phyloP scores from a whole-genome alignment of 2,888 invertebrate species.

The Itoplectis maculator region DNA sequence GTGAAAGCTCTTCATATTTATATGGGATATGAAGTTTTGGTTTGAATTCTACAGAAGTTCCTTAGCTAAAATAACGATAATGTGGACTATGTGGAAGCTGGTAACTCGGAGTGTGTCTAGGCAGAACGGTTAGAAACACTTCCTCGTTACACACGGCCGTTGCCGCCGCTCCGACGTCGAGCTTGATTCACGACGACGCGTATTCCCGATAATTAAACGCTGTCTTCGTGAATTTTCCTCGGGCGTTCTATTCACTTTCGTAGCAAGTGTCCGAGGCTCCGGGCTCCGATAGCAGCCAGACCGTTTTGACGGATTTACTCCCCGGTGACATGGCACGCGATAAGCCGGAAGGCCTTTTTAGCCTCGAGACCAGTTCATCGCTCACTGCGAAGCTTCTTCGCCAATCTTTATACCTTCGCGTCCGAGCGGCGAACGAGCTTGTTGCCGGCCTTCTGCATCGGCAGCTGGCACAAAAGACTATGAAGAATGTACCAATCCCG shows the following conservation, averaged over 20 bases:
- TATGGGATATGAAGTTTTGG: conserved; percentile 8
- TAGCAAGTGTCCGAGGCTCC: conserved; percentile 5
- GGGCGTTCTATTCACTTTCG: conserved; percentile 52
- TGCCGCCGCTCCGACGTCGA: conserved; percentile 29
- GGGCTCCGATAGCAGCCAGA: conserved; percentile 21
- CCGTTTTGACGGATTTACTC: conserved; percentile 67
- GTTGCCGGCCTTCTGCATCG: neutral
- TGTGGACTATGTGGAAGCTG: conserved; percentile 14
- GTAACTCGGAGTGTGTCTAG: neutral
- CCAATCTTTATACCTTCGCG: conserved; percentile 19
- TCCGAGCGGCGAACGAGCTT: conserved; percentile 16
- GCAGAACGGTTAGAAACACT: conserved; percentile 11
- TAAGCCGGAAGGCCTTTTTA: conserved; percentile 56
- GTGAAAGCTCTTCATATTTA: neutral
- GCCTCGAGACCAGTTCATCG: conserved; percentile 32
- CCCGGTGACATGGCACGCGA: conserved; percentile 57
- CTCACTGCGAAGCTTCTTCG: conserved; percentile 1
- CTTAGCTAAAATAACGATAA: neutral
- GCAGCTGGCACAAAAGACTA: conserved; percentile 6
- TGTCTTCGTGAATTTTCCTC: conserved; percentile 56
- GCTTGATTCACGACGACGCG: conserved; percentile 57
- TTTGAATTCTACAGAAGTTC: conserved; percentile 11
- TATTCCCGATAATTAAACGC: conserved; percentile 64
- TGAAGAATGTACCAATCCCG: conserved; percentile 29
- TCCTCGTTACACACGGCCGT: conserved; percentile 22